Conservation (phyloP, 2,797 vertebrate genomes). For the Eurystomus glaucurus region DNA sequence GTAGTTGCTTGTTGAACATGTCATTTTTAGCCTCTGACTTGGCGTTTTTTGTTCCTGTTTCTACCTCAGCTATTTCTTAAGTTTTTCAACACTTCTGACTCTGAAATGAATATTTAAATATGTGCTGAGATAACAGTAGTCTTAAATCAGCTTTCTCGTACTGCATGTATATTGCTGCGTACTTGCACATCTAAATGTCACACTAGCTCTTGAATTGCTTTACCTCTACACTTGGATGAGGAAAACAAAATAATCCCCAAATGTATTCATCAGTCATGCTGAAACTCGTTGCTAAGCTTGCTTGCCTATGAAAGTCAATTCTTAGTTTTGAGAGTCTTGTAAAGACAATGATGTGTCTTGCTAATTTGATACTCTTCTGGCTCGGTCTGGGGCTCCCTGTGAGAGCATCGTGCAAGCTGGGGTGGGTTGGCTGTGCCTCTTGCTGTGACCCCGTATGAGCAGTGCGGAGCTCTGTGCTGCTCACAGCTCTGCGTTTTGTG, state of each 20-base stretch:
- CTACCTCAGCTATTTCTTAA: background rate
- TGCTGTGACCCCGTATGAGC: fast-evolving
- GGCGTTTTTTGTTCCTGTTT: background rate
- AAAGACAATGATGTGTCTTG: background rate
- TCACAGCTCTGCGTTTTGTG: background rate
- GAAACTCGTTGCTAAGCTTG: background rate
- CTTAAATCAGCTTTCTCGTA: background rate
- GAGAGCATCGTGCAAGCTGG: background rate
- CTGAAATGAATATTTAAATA: background rate
- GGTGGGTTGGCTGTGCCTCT: background rate
- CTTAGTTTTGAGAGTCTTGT: background rate
- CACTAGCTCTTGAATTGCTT: background rate
- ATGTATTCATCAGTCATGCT: background rate
- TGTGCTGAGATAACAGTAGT: background rate
- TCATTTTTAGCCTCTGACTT: background rate
- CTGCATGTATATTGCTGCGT: background rate
- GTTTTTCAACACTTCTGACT: background rate
- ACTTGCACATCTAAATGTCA: background rate
- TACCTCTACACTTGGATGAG: background rate
- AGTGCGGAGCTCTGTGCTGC: background rate
- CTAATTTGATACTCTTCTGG: background rate
- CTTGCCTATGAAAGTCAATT: background rate
- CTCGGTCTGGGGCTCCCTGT: background rate
- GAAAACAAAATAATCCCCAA: background rate
- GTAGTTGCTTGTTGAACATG: background rate